Conservation (phyloP, 2,113 vertebrate genomes). For the Pedetes capensis region DNA sequence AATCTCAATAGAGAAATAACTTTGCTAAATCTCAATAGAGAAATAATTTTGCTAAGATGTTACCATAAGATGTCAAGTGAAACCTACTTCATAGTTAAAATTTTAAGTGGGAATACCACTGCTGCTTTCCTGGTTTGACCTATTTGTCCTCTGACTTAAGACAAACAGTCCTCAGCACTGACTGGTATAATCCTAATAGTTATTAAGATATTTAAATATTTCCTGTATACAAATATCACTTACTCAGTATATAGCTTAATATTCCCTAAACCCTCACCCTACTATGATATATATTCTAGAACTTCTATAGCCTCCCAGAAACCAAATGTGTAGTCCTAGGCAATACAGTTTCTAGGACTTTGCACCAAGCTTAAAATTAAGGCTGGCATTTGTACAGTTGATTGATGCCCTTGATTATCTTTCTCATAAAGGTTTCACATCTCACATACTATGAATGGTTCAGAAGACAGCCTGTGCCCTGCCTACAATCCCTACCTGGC, state of each 20-base stretch:
- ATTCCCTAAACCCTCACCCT: not conserved
- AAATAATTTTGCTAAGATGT: not conserved
- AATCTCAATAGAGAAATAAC: constrained; percentile 18
- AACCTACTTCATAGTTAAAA: constrained; percentile 17
- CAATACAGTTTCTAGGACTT: not conserved
- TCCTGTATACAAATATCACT: not conserved
- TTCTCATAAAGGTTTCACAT: not conserved
- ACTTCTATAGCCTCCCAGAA: not conserved
- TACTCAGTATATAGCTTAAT: not conserved
- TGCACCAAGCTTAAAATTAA: not conserved
- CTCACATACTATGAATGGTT: not conserved
- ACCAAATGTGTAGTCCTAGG: not conserved
- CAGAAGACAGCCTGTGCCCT: not conserved
- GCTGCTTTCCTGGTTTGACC: not conserved
- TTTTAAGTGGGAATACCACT: not conserved
- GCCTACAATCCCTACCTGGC: not conserved
- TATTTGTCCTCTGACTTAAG: not conserved
- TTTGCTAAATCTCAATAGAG: not conserved
- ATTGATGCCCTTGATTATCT: not conserved
- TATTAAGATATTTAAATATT: constrained; percentile 30
- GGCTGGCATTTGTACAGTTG: not conserved
- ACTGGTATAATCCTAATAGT: not conserved
- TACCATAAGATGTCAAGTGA: not conserved
- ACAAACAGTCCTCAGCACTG: not conserved
- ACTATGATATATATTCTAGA: not conserved